phyloP scores from a whole-genome alignment of 2,113 vertebrate species.

The Gymnobelideus leadbeateri region DNA sequence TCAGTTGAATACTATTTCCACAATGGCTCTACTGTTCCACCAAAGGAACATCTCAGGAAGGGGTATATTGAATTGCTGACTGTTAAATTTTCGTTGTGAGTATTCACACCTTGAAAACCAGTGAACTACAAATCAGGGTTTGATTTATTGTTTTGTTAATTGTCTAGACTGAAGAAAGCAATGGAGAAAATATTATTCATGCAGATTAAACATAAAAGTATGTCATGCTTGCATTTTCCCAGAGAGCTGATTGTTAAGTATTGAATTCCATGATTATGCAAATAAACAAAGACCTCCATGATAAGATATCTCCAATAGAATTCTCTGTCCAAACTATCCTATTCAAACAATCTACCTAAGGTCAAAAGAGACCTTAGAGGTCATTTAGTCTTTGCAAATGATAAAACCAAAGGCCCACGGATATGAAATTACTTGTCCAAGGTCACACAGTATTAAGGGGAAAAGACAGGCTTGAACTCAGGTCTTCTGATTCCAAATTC shows the following conservation, averaged over 20 bases:
- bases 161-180: neutral
- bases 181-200: neutral
- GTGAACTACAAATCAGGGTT: neutral
- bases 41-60: neutral
- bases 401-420: neutral
- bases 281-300: neutral
- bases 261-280: neutral
- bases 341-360: neutral
- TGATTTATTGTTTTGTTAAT: neutral
- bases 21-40: neutral
- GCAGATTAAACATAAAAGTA: neutral
- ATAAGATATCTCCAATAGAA: neutral
- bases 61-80: neutral
- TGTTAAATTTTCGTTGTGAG: neutral
- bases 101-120: neutral
- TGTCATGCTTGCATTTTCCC: neutral
- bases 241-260: neutral
- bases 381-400: neutral
- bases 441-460: neutral
- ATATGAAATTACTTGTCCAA: neutral
- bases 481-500: neutral
- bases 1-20: neutral
- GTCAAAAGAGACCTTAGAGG: neutral
- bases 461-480: neutral
- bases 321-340: neutral